phyloP scores from a whole-genome alignment of 2,888 invertebrate genomes.

The Microdon myrmicae region DNA sequence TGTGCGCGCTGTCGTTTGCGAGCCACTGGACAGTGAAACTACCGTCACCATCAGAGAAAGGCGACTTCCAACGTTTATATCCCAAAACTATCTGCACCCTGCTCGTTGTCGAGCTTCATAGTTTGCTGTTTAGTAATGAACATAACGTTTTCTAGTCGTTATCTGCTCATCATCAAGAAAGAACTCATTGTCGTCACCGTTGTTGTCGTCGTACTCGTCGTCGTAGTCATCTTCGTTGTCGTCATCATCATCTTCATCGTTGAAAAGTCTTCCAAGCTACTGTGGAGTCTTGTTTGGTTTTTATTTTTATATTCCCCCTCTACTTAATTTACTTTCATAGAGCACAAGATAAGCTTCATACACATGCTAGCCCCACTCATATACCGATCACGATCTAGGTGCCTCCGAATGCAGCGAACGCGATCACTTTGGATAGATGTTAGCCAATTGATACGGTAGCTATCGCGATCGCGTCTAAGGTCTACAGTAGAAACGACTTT shows the following conservation, averaged over 20 bases:
- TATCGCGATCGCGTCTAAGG: no score
- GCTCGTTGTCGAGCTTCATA: constrained; percentile 7
- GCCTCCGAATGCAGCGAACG: constrained; percentile 43
- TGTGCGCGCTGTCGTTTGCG: constrained; percentile 48
- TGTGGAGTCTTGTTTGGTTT: constrained; percentile 11
- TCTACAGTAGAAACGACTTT: no score
- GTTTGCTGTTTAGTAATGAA: constrained; percentile 48
- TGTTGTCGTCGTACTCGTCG: no score
- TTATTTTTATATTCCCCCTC: no score
- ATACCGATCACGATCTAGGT: constrained; percentile 47
- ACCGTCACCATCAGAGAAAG: constrained; percentile 40
- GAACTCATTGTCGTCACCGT: constrained; percentile 52
- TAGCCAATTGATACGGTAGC: constrained; percentile 50
- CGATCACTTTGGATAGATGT: constrained; percentile 51
- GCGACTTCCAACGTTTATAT: neutral
- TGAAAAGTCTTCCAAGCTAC: constrained; percentile 30
- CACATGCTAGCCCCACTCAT: neutral
- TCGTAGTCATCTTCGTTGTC: constrained; percentile 50
- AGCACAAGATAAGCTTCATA: constrained; percentile 14
- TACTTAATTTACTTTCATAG: no score
- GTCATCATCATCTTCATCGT: constrained; percentile 52
- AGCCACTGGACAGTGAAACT: constrained; percentile 53
- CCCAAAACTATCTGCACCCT: neutral
- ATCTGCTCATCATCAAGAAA: constrained; percentile 52
- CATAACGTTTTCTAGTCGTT: constrained; percentile 52